Evolutionary conservation across 53 echinoderm and acorn worm species (phyloP), one percentile per base, ranked within the genome.

Genomic region (Actinopyga echinites): DNA sequence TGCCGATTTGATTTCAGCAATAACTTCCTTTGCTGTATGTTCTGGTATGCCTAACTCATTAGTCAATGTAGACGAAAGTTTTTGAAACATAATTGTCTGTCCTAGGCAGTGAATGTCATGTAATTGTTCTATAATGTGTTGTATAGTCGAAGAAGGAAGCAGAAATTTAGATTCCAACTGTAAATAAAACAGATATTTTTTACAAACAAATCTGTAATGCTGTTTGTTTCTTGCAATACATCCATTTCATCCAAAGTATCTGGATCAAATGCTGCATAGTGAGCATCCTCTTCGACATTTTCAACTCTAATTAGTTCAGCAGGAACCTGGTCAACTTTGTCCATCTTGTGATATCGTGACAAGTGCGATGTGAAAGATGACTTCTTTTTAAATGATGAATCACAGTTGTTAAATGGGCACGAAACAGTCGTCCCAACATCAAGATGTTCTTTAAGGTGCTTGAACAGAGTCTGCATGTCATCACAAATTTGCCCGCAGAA

Each of bases 91-190:
- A 6, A 65, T 2, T 43, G 79, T 36, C 85, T 53, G 59, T 13
- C 74, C 85, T 74, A 85, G 56, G 31, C 23, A 31, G 30, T 74
- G 85, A 30, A 79, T 64, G 21, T 61, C 52, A 28, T 78, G 37
- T 31, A 86, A 86, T 62, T 86, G 44, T 32, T 86, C 79, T 40
- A 86, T 45, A 42, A 78, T 79, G 32, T 78, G 40, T 64, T 86
- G 79, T 49, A 86, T 64, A 37, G 86, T 86, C 49, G 86, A 61
- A 7, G 86, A 35, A 23, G 86, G 79, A 5, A 69, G 21, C 4
- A 86, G 86, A 52, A 37, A 86, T 33, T 85, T 84, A 6, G 85
- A 29, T 55, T 85, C 59, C 30, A 74, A n/a, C 30, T 74, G 73
- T 6, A 85, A 57, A 74, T 74, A 85, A 55, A 85, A 73, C 57